Percentiles rank a stretch among this genome's conserved stretches.
Conservation (phyloP, 2,113 vertebrate genomes). For the Anser cygnoides region DNA sequence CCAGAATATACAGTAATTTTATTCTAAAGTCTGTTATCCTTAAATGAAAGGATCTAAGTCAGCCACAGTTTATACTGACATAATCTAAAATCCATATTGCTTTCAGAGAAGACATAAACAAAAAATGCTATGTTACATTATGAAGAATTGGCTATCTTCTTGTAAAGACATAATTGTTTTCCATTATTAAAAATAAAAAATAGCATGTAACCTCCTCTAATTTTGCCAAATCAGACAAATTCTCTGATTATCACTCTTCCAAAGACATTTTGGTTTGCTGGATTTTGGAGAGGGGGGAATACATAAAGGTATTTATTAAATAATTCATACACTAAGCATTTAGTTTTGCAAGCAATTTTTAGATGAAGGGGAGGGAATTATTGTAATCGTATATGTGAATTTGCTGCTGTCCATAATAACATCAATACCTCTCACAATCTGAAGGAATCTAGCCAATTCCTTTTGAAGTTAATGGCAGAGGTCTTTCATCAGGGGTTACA, state of each 20-base stretch:
- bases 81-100: not conserved
- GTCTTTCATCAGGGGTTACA: not conserved
- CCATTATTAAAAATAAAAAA: not conserved
- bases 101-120: conserved; percentile 20
- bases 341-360: not conserved
- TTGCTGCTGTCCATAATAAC: not conserved
- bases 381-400: not conserved
- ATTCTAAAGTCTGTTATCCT: conserved; percentile 24
- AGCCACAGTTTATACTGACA: not conserved
- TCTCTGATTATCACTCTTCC: not conserved
- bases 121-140: not conserved
- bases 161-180: not conserved
- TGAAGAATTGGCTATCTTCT: not conserved
- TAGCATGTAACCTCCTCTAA: not conserved
- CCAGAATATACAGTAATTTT: not conserved
- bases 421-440: not conserved
- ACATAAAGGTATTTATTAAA: not conserved
- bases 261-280: not conserved
- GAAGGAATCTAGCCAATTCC: not conserved
- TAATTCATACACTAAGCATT: not conserved
- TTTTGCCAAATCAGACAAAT: not conserved
- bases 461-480: not conserved
- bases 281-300: rapidly evolving
- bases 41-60: not conserved
- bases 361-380: not conserved